phyloP scores from a whole-genome alignment of 2,797 vertebrate species.

The Emys orbicularis region DNA sequence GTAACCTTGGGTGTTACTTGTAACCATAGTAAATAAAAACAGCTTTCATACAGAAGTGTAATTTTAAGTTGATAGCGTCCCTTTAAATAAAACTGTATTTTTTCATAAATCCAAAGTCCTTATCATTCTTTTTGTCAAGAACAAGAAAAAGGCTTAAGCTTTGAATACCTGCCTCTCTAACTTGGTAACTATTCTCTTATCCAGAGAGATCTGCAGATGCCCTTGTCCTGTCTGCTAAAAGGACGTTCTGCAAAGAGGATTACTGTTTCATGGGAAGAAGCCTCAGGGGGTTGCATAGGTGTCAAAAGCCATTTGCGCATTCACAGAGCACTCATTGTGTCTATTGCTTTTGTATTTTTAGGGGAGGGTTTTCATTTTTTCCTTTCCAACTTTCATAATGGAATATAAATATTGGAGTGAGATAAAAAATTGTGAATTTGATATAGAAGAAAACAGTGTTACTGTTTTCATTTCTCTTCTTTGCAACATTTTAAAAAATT shows the following conservation, averaged over 20 bases:
- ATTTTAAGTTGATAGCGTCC: background rate
- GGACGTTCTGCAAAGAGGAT: background rate
- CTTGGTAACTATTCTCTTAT: background rate
- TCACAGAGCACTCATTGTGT: background rate
- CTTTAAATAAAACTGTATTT: background rate
- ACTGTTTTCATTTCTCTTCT: background rate
- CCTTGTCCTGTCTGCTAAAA: background rate
- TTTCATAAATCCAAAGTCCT: rapidly evolving
- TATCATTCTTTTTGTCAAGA: rapidly evolving
- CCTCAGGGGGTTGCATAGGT: background rate
- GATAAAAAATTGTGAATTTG: background rate
- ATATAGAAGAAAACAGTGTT: background rate
- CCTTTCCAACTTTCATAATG: background rate
- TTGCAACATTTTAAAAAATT: background rate
- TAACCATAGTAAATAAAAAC: background rate
- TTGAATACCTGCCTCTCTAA: background rate
- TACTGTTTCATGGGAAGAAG: background rate
- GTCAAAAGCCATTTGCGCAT: background rate
- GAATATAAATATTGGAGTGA: background rate
- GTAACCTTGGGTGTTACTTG: background rate
- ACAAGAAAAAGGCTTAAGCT: background rate
- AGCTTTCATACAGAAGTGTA: background rate
- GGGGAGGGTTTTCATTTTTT: background rate
- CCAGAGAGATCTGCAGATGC: background rate
- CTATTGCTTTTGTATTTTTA: background rate